Conservation (phyloP, 2,888 invertebrate species). For the Sthenelais limicola region DNA sequence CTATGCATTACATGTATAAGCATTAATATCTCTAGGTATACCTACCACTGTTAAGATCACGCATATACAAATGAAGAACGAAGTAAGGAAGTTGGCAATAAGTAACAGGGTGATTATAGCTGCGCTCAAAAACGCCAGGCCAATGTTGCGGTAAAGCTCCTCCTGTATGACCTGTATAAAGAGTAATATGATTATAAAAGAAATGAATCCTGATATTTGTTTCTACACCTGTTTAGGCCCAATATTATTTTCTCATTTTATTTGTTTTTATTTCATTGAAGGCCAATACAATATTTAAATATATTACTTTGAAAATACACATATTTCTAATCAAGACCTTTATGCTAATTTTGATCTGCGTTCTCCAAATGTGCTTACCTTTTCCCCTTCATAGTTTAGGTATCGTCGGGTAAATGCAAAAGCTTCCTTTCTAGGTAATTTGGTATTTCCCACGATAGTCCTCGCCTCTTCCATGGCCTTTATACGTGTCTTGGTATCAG, state of each 20-base stretch:
- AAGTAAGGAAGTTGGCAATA: conserved; percentile 83
- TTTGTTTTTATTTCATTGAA: too few species aligned
- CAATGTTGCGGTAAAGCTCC: conserved; percentile 84
- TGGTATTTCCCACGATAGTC: neutral
- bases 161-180: conserved; percentile 77
- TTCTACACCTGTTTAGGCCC: neutral
- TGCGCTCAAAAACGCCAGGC: conserved; percentile 83
- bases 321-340: too few species aligned
- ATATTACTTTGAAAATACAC: too few species aligned
- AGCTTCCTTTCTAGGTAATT: neutral
- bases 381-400: conserved; percentile 19
- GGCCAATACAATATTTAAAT: too few species aligned
- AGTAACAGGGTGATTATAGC: conserved; percentile 84
- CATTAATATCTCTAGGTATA: too few species aligned
- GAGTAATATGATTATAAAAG: neutral
- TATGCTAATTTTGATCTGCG: too few species aligned
- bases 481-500: neutral
- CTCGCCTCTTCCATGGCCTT: conserved; percentile 5
- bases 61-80: conserved; percentile 82
- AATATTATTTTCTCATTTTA: too few species aligned
- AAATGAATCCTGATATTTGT: neutral
- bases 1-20: too few species aligned
- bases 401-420: conserved; percentile 23
- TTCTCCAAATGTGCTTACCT: conserved; percentile 15
- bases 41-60: conserved; percentile 79